A percentile compares a stretch with the other conserved stretches of the same genome.
These are phyloP conservation scores for Rhynchonema sp. DNA, from an alignment of 2,888 invertebrate genomes.

Conservation along the genomic window DNA sequence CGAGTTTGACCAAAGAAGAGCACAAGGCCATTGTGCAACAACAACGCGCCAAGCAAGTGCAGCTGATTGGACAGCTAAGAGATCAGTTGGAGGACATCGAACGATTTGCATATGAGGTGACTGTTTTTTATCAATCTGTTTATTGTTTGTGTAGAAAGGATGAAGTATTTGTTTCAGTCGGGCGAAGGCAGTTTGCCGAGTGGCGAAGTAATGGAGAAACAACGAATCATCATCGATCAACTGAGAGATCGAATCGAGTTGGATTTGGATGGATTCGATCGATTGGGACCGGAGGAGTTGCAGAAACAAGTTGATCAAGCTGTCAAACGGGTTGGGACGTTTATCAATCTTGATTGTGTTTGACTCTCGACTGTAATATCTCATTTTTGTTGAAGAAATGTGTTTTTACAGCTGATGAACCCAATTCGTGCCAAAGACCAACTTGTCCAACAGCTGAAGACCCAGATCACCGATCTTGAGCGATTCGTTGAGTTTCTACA, in stretches of 20 bases:
- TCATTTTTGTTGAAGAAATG: too few relatives aligned
- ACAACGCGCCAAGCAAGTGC: constrained; percentile 50
- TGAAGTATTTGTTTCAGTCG: constrained; percentile 6
- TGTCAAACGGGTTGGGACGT: constrained; percentile 46
- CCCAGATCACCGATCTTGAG: constrained; percentile 89
- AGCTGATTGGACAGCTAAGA: constrained; percentile 71
- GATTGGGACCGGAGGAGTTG: constrained; percentile 57
- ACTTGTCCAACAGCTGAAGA: constrained; percentile 76
- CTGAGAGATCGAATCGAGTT: constrained; percentile 44
- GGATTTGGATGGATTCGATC: constrained; percentile 57
- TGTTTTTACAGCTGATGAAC: constrained; percentile 53
- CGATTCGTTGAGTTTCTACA: constrained; percentile 86
- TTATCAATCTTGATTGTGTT: background rate
- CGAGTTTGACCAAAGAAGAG: background rate
- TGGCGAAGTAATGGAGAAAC: constrained; percentile 56
- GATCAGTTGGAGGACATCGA: constrained; percentile 76
- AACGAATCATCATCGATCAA: constrained; percentile 45
- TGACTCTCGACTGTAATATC: background rate
- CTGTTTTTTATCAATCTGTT: background rate
- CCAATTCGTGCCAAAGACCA: constrained; percentile 89
- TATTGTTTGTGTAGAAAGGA: too few relatives aligned
- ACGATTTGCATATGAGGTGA: constrained; percentile 60
- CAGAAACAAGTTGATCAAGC: constrained; percentile 71
- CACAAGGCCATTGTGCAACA: constrained; percentile 19
- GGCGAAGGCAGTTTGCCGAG: constrained; percentile 32